Conservation (phyloP, 2,113 vertebrate genomes). For the Pachyramphus minor region DNA sequence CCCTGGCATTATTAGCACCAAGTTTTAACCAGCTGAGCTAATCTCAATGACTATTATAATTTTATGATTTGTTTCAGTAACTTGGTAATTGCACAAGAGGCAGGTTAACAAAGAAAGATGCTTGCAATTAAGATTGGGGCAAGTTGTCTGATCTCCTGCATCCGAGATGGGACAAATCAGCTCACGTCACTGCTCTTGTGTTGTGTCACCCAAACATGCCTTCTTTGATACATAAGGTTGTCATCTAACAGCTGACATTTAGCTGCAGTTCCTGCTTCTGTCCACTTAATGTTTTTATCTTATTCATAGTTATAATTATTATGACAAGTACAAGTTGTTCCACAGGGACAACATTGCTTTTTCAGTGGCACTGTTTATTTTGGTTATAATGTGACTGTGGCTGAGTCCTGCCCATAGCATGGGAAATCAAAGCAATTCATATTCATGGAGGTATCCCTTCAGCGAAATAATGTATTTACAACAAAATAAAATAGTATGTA, state of each 20-base stretch:
- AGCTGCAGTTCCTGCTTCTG: background rate
- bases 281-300: slow-evolving; percentile 27
- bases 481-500: background rate
- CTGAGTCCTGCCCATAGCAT: background rate
- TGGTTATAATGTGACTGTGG: background rate
- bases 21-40: background rate
- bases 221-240: background rate
- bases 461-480: background rate
- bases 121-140: background rate
- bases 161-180: background rate
- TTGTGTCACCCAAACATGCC: background rate
- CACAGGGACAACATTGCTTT: background rate
- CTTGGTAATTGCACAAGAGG: background rate
- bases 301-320: slow-evolving; percentile 27
- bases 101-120: background rate
- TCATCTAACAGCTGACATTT: slow-evolving; percentile 33
- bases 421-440: background rate
- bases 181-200: background rate
- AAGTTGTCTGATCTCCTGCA: background rate
- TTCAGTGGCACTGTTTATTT: background rate
- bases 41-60: background rate
- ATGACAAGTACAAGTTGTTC: slow-evolving; percentile 44
- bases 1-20: background rate
- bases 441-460: background rate
- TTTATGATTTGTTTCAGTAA: background rate